Evolutionary conservation across 2,888 invertebrate genomes (phyloP), one percentile per base, ranked within the genome.

Genomic region (Agrochola litura): DNA sequence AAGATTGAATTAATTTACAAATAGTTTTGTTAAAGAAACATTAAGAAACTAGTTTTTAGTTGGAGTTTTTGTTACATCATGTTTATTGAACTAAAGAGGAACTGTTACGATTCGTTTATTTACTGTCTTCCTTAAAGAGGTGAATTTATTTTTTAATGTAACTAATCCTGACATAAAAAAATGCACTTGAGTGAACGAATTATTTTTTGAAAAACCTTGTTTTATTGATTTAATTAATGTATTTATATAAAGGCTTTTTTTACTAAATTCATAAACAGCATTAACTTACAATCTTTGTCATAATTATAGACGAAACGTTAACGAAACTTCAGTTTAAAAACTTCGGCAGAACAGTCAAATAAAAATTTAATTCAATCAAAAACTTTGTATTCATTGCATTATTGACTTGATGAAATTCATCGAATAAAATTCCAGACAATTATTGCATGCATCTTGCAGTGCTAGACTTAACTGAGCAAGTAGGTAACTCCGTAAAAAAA

Each of bases 1-100:
- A 71, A 71, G 46, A 68, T 43, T 71, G 73, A 76, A 81, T 83
- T 63, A 73, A 84, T 84, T 73, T 30, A 71, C 66, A 54, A 71
- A 71, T 73, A 37, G 54, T 14, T 66, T 43, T 19, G 22, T 16
- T 16, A 16, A 37, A 41, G 37, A 54, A 76, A 73, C 52, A 37
- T 41, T 16, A 49, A 37, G 14, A 52, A 79, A 79, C 61, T 60
- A 4, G 76, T 83, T 79, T 73, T 64, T 69, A 2, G 19, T 22
- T 14, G 10, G 10, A 22, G 22, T 67, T 65, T 54, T 63, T 54
- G n/a, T 83, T 64, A 46, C 61, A 58, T 66, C 63, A 70, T 69
- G 16, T 16, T 37, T 14, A 14, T 2, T 5, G 37, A 69, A 56
- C 0, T 46, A 16, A 22, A 72, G 14, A 65, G 58, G 49, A 76